These are phyloP conservation scores for Pachyuromys duprasi DNA, from an alignment of 2,797 vertebrate species.

Conservation along the genomic window DNA sequence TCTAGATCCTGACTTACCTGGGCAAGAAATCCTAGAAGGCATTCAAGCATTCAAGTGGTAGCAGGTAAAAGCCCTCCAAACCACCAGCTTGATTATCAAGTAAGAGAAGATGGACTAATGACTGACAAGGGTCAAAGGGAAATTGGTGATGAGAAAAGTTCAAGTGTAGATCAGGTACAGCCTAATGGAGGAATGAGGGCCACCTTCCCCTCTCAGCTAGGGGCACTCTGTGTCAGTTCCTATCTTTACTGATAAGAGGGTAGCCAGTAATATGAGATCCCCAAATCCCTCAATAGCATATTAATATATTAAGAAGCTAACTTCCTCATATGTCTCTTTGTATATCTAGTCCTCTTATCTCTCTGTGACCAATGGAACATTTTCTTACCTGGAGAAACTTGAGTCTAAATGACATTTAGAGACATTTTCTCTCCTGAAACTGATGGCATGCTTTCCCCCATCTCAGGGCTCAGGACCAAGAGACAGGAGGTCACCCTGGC, in stretches of 20 bases:
- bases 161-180: rapidly evolving
- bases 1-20: background rate
- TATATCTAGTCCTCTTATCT: rapidly evolving
- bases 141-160: rapidly evolving
- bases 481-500: background rate
- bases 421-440: rapidly evolving
- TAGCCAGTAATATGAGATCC: background rate
- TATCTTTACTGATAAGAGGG: background rate
- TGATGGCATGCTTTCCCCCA: too few species aligned
- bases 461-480: too few species aligned
- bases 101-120: rapidly evolving
- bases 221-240: background rate
- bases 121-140: rapidly evolving
- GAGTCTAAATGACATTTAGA: background rate
- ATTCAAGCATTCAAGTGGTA: rapidly evolving
- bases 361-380: background rate
- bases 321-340: rapidly evolving
- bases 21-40: background rate
- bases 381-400: background rate
- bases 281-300: background rate
- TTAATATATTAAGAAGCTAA: background rate
- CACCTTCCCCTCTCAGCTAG: background rate
- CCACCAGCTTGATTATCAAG: background rate
- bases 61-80: too few species aligned
- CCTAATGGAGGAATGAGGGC: background rate